These are phyloP conservation scores for Tenualosa ilisha DNA, from an alignment of 2,797 vertebrate species.

Conservation along the genomic window DNA sequence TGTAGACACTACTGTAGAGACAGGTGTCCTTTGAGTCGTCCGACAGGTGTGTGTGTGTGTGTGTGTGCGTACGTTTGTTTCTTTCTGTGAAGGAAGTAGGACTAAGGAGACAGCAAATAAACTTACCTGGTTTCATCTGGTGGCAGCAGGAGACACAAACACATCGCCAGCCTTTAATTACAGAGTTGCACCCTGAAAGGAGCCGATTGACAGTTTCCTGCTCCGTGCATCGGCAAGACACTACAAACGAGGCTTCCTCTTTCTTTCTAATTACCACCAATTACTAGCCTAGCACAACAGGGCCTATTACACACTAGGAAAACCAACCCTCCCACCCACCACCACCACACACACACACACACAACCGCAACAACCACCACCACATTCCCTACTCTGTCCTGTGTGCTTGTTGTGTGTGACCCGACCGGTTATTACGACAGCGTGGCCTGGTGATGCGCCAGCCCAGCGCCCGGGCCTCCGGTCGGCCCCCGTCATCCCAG, in stretches of 20 bases:
- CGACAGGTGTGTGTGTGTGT: slow-evolving; percentile 28
- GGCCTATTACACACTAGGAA: slow-evolving; percentile 71
- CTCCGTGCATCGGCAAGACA: background rate
- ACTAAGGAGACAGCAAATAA: slow-evolving; percentile 37
- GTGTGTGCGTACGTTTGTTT: slow-evolving; percentile 6
- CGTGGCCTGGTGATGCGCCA: slow-evolving; percentile 14
- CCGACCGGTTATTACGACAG: background rate
- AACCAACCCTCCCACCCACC: slow-evolving; percentile 51
- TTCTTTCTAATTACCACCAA: slow-evolving; percentile 76
- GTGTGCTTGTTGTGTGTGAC: background rate
- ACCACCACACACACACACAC: slow-evolving; percentile 14
- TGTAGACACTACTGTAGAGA: background rate
- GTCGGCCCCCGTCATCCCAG: background rate
- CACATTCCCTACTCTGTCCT: background rate
- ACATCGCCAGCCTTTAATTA: background rate
- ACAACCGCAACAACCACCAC: background rate
- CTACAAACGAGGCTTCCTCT: background rate
- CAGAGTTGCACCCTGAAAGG: background rate
- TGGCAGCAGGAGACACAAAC: background rate
- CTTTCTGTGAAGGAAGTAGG: background rate
- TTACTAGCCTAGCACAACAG: slow-evolving; percentile 74
- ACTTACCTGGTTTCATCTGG: background rate
- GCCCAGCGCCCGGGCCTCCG: background rate
- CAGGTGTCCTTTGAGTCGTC: slow-evolving; percentile 9
- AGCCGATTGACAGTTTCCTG: background rate